Evolutionary conservation across 2,888 invertebrate species (phyloP).

Genomic region (Hedya salicella): DNA sequence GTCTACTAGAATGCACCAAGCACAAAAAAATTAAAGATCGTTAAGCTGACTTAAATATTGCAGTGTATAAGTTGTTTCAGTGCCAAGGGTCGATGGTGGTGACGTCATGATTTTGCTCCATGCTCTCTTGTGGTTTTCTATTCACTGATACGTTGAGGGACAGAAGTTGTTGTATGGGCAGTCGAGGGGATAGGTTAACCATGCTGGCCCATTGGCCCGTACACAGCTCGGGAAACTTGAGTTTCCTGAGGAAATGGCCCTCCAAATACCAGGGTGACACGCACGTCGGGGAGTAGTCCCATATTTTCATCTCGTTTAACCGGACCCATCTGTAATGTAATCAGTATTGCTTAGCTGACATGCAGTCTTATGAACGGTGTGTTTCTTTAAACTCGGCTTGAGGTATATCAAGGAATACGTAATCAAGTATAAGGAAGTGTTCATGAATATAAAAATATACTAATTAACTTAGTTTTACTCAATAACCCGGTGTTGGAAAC

Average conservation of each 20-base stretch:
- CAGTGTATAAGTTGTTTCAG: slow-evolving; percentile 48
- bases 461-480: too few relatives aligned
- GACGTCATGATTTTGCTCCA: slow-evolving; percentile 77
- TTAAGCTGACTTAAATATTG: slow-evolving; percentile 33
- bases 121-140: slow-evolving; percentile 78
- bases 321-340: slow-evolving; percentile 86
- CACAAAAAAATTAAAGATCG: slow-evolving; percentile 86
- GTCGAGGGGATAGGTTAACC: slow-evolving; percentile 87
- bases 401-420: too few relatives aligned
- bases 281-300: slow-evolving; percentile 89
- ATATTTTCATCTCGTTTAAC: slow-evolving; percentile 87
- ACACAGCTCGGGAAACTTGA: slow-evolving; percentile 90
- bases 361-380: background rate
- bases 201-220: slow-evolving; percentile 92
- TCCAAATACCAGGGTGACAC: slow-evolving; percentile 89
- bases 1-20: slow-evolving; percentile 92
- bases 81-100: slow-evolving; percentile 73
- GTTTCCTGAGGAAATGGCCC: slow-evolving; percentile 87
- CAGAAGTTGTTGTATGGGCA: slow-evolving; percentile 84
- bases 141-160: slow-evolving; percentile 81
- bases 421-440: too few relatives aligned
- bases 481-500: too few relatives aligned
- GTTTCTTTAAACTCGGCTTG: too few relatives aligned
- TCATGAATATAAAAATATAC: too few relatives aligned
- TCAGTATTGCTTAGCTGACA: background rate